phyloP scores from a whole-genome alignment of 2,113 vertebrate genomes.

The Halichoerus grypus region DNA sequence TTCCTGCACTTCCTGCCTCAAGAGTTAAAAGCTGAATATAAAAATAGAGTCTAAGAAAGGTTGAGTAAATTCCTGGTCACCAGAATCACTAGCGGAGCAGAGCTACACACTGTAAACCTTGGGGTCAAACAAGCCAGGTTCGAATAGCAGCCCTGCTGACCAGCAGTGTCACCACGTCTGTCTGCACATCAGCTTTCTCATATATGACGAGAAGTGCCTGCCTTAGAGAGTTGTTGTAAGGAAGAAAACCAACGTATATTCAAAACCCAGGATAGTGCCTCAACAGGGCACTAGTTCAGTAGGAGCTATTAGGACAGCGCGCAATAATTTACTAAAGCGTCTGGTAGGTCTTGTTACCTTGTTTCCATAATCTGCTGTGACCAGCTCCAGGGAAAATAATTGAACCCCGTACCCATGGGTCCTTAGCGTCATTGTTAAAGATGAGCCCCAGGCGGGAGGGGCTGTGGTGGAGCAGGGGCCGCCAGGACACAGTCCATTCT shows the following conservation, averaged over 20 bases:
- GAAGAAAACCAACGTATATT: background rate
- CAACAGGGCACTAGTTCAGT: background rate
- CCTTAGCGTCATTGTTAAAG: background rate
- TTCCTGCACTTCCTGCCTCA: background rate
- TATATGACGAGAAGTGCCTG: background rate
- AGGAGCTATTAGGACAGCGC: background rate
- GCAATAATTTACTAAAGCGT: background rate
- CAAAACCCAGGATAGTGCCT: background rate
- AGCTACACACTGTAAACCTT: background rate
- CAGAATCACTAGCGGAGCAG: background rate
- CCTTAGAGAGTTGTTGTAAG: background rate
- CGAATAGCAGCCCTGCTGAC: background rate
- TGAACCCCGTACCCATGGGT: background rate
- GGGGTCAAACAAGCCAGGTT: background rate
- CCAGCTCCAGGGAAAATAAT: background rate
- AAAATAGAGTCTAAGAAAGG: conserved; percentile 1
- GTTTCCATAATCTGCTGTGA: background rate
- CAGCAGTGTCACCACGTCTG: too few relatives aligned
- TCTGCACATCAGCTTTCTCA: background rate
- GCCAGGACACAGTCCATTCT: background rate
- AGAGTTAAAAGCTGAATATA: conserved; percentile 11
- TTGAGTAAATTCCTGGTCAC: background rate
- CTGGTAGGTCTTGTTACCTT: background rate
- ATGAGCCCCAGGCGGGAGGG: background rate
- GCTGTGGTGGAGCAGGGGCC: background rate